phyloP scores from a whole-genome alignment of 1,140 invertebrate genomes.

The Campodea augens region DNA sequence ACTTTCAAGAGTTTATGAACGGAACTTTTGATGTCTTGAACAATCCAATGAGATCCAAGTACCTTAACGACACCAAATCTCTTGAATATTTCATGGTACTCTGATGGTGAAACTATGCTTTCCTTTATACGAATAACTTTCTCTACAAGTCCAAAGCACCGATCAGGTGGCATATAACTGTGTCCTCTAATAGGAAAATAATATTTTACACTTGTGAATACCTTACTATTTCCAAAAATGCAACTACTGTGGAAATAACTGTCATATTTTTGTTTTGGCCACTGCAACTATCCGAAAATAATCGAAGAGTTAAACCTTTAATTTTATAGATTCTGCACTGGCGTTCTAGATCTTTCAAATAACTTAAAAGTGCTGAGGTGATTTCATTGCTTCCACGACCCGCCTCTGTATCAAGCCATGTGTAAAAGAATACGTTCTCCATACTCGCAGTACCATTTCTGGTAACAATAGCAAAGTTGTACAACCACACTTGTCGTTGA shows the following conservation, averaged over 20 bases:
- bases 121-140: background rate
- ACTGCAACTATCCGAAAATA: background rate
- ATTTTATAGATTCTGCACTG: background rate
- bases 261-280: background rate
- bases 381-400: background rate
- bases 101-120: background rate
- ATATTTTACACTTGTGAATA: background rate
- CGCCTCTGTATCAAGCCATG: background rate
- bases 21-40: too few species aligned
- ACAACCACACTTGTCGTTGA: background rate
- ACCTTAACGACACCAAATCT: too few species aligned
- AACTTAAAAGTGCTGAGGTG: background rate
- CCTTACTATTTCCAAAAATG: background rate
- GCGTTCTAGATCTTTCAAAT: background rate
- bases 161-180: background rate
- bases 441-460: background rate
- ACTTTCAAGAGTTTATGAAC: too few species aligned
- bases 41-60: too few species aligned
- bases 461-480: background rate
- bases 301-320: background rate
- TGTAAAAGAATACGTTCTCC: background rate
- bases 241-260: background rate
- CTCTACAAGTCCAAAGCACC: background rate
- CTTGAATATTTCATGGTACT: too few species aligned
- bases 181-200: background rate